Evolutionary conservation across 1,140 invertebrate genomes (phyloP).

Genomic region (Globodera rostochiensis): DNA sequence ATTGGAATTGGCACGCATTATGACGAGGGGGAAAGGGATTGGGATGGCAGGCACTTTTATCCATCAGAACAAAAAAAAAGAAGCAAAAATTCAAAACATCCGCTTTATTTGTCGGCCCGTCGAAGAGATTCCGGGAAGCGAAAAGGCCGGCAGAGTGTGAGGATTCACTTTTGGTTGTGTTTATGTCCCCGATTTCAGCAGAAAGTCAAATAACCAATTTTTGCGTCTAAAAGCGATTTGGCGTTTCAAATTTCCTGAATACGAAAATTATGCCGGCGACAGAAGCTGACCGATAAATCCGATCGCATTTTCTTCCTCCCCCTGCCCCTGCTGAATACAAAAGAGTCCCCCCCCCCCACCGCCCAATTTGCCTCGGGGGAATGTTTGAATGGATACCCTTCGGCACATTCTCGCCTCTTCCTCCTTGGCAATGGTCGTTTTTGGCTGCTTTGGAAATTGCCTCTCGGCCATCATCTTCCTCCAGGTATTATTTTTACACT

Average conservation of each 20-base stretch:
- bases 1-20: slow-evolving; percentile 2
- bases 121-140: no score
- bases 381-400: slow-evolving; percentile 5
- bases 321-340: no score
- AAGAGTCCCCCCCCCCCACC: background rate
- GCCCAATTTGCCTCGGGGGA: no score
- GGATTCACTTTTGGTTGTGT: no score
- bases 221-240: no score
- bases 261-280: no score
- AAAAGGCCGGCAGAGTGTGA: no score
- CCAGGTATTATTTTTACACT: background rate
- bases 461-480: slow-evolving; percentile 25
- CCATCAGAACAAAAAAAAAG: background rate
- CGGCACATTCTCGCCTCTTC: slow-evolving; percentile 25
- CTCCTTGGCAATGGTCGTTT: slow-evolving; percentile 30
- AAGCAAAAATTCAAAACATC: background rate
- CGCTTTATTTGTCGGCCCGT: background rate
- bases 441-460: slow-evolving; percentile 31
- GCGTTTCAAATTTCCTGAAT: no score
- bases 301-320: no score
- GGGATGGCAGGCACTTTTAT: background rate
- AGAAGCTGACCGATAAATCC: no score
- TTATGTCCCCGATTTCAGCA: background rate
- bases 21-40: background rate
- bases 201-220: background rate